Evolutionary conservation across 2,113 vertebrate species (phyloP).

Genomic region (Microtus pennsylvanicus): DNA sequence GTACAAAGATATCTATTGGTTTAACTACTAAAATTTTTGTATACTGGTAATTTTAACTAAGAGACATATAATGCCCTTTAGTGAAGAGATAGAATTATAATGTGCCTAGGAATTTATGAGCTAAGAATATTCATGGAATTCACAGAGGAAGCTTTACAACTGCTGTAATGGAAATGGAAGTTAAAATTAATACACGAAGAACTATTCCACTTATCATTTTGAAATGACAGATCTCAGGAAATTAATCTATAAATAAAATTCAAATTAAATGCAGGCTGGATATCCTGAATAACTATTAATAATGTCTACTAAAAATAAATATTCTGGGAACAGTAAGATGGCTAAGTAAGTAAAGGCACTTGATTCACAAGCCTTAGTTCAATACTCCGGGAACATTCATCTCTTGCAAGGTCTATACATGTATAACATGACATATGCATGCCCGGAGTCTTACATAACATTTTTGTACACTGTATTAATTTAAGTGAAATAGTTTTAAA

Average conservation of each 20-base stretch:
- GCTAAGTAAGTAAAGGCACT: not conserved
- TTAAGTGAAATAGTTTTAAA: not conserved
- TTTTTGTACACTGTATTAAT: not conserved
- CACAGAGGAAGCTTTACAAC: not conserved
- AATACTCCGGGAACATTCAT: not conserved
- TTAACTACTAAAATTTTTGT: not conserved
- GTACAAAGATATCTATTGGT: not conserved
- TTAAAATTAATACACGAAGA: not conserved
- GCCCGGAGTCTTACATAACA: too few relatives aligned
- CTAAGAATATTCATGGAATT: not conserved
- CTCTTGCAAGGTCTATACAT: not conserved
- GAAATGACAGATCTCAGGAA: constrained; percentile 22
- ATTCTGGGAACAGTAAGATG: not conserved
- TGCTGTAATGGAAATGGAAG: not conserved
- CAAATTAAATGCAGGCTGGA: not conserved
- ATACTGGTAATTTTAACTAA: not conserved
- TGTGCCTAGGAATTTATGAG: not conserved
- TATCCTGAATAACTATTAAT: constrained; percentile 16
- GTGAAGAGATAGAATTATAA: not conserved
- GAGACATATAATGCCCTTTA: not conserved
- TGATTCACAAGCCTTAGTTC: not conserved
- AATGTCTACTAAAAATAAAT: constrained; percentile 2
- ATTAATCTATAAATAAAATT: not conserved
- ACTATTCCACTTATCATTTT: not conserved
- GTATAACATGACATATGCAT: not conserved